Percentiles rank a stretch among this genome's conserved stretches.
These are phyloP conservation scores for Psettodes erumei DNA, from an alignment of 2,113 vertebrate species.

Conservation along the genomic window DNA sequence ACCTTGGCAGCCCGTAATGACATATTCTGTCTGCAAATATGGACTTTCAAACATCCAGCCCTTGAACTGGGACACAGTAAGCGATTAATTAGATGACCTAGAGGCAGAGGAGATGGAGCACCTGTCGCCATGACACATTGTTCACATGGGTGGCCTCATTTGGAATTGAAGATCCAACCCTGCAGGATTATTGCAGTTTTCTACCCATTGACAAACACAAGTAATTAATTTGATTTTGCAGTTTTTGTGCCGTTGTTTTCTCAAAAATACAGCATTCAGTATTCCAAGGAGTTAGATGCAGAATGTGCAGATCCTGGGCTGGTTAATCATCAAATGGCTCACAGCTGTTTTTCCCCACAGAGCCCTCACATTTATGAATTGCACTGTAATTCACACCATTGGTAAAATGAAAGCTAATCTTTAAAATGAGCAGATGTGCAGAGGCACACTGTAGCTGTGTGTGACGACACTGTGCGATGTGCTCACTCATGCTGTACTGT, in stretches of 20 bases:
- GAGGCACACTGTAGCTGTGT: neutral
- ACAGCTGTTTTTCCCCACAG: neutral
- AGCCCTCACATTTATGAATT: conserved; percentile 5
- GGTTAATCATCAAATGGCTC: neutral
- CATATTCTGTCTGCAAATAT: neutral
- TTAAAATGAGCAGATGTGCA: neutral
- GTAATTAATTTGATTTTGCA: neutral
- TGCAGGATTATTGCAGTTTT: conserved; percentile 18
- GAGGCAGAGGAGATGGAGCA: conserved; percentile 45
- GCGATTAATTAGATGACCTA: conserved; percentile 50
- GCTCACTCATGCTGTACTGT: conserved; percentile 7
- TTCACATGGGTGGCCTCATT: conserved; percentile 19
- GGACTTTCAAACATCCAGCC: conserved; percentile 10
- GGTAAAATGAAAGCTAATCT: conserved; percentile 18
- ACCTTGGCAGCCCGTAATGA: conserved; percentile 10
- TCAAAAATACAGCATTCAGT: neutral
- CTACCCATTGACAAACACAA: neutral
- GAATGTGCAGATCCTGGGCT: neutral
- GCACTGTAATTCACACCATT: neutral
- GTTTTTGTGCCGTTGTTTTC: neutral
- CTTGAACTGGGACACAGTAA: conserved; percentile 16
- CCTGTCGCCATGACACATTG: conserved; percentile 47
- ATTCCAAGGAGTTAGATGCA: neutral
- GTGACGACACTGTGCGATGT: neutral
- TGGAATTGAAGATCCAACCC: conserved; percentile 15